A percentile compares a stretch with the other conserved stretches of the same genome.
Conservation (phyloP, 1,140 invertebrate genomes). For the Ephestia elutella region DNA sequence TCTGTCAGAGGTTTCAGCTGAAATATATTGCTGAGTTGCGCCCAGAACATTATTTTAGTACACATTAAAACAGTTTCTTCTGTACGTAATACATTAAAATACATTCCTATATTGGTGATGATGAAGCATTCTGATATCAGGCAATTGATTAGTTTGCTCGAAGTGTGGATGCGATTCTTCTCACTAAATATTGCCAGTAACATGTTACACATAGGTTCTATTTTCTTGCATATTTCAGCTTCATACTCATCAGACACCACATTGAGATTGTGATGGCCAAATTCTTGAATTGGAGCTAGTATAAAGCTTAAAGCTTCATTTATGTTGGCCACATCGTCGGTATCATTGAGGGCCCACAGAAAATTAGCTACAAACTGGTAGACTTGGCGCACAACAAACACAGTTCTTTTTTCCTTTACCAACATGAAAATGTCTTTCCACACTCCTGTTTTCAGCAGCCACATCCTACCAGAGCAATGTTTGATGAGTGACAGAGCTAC, state of each 20-base stretch:
- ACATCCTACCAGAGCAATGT: slow-evolving; percentile 49
- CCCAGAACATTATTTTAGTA: slow-evolving; percentile 44
- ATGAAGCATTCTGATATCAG: slow-evolving; percentile 3
- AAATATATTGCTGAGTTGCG: slow-evolving; percentile 43
- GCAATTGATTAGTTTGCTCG: background rate
- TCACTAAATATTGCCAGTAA: slow-evolving; percentile 37
- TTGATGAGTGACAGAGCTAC: slow-evolving; percentile 42
- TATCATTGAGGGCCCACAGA: slow-evolving; percentile 51
- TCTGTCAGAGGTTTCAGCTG: slow-evolving; percentile 31
- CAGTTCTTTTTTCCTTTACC: slow-evolving; percentile 47
- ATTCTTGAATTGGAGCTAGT: slow-evolving; percentile 36
- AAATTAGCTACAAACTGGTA: slow-evolving; percentile 55
- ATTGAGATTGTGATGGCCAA: slow-evolving; percentile 37
- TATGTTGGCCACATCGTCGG: slow-evolving; percentile 34
- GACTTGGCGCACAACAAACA: slow-evolving; percentile 54
- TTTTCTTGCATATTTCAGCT: slow-evolving; percentile 35
- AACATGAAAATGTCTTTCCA: slow-evolving; percentile 55
- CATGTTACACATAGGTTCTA: slow-evolving; percentile 54
- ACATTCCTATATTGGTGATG: slow-evolving; percentile 9
- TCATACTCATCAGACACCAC: slow-evolving; percentile 49
- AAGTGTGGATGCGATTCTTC: slow-evolving; percentile 26
- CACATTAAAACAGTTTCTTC: slow-evolving; percentile 36
- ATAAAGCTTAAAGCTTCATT: slow-evolving; percentile 40
- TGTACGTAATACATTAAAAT: slow-evolving; percentile 35
- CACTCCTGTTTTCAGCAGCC: slow-evolving; percentile 46